phyloP scores from a whole-genome alignment of 2,113 vertebrate species.

The Dryoscopus gambensis region DNA sequence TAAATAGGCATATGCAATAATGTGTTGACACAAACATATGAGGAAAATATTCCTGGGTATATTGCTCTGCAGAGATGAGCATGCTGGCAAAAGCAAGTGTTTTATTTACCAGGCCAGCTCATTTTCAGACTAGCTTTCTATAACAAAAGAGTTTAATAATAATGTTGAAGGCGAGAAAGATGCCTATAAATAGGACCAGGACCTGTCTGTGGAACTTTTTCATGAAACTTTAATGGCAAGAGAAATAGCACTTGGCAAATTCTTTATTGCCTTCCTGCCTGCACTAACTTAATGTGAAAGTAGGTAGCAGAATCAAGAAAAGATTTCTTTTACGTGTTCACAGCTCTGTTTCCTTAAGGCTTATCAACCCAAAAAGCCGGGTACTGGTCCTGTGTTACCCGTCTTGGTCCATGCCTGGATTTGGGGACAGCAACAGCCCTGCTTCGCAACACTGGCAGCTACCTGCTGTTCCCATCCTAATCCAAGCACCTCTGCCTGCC shows the following conservation, averaged over 20 bases:
- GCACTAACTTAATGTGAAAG: not conserved
- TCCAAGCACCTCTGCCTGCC: not conserved
- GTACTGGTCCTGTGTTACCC: not conserved
- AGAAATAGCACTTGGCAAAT: not conserved
- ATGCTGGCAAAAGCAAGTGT: not conserved
- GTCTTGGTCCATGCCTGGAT: not conserved
- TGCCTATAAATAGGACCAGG: constrained; percentile 30
- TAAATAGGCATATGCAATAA: constrained; percentile 14
- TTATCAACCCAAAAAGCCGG: not conserved
- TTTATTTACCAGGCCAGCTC: constrained; percentile 53
- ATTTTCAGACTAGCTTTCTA: constrained; percentile 33
- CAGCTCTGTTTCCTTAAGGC: not conserved
- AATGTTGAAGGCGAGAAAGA: constrained; percentile 16
- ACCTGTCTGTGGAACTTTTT: constrained; percentile 4
- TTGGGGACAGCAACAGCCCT: not conserved
- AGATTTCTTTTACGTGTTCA: not conserved
- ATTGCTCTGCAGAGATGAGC: constrained; percentile 24
- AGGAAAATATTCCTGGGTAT: not conserved
- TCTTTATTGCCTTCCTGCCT: not conserved
- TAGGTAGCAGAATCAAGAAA: not conserved
- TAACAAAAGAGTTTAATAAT: constrained; percentile 61
- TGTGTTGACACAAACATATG: not conserved
- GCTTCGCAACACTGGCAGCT: not conserved
- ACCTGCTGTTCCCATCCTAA: not conserved
- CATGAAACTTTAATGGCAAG: constrained; percentile 46